Conservation (phyloP, 2,113 vertebrate species). For the Hirundichthys speculiger region DNA sequence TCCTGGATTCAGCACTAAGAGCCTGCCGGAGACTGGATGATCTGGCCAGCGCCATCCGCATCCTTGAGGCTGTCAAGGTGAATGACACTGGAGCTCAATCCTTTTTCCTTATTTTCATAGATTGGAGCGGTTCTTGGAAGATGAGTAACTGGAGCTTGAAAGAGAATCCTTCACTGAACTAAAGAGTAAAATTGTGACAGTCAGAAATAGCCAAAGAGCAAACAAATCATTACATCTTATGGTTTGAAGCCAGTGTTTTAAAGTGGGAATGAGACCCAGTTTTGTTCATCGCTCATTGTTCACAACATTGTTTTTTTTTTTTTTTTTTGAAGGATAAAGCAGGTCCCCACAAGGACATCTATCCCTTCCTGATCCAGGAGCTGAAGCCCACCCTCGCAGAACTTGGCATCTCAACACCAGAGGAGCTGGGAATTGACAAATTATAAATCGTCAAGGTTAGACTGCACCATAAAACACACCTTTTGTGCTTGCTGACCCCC, state of each 20-base stretch:
- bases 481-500: neutral
- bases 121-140: no score
- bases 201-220: neutral
- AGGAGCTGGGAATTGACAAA: conserved; percentile 93
- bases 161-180: no score
- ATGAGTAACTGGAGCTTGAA: no score
- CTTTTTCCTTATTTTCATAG: neutral
- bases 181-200: no score
- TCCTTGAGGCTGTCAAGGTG: conserved; percentile 95
- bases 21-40: conserved; percentile 95
- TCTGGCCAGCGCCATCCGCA: conserved; percentile 95
- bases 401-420: conserved; percentile 96
- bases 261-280: no score
- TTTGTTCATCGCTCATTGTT: no score
- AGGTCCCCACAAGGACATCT: conserved; percentile 95
- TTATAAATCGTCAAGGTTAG: conserved; percentile 75
- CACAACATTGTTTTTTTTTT: no score
- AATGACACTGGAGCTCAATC: conserved; percentile 29
- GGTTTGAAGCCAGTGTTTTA: no score
- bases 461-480: neutral
- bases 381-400: conserved; percentile 93
- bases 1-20: conserved; percentile 92
- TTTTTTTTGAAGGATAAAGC: conserved; percentile 88
- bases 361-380: conserved; percentile 96
- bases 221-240: neutral